Conservation (phyloP, 2,113 vertebrate genomes). For the Danionella cerebrum region DNA sequence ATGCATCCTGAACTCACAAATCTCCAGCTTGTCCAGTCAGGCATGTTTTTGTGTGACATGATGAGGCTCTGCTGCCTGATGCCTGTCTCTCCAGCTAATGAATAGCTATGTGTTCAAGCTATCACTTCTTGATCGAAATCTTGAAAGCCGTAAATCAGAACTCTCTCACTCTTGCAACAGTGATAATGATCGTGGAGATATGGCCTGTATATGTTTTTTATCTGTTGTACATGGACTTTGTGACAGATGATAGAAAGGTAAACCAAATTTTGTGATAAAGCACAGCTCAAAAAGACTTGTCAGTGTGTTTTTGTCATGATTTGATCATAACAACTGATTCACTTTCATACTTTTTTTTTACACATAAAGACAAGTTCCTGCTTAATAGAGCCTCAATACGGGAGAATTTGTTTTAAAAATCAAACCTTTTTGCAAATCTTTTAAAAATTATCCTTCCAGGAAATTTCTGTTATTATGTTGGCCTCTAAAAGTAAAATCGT, state of each 20-base stretch:
- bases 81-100: conserved; percentile 21
- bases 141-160: not conserved
- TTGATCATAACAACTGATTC: too few relatives aligned
- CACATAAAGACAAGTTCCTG: too few relatives aligned
- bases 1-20: not conserved
- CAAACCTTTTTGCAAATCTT: too few relatives aligned
- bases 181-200: not conserved
- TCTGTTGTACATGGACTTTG: not conserved
- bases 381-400: too few relatives aligned
- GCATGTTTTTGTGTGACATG: not conserved
- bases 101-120: not conserved
- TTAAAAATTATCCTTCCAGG: too few relatives aligned
- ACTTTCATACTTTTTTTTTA: too few relatives aligned
- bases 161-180: not conserved
- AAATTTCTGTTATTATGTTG: too few relatives aligned
- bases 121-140: not conserved
- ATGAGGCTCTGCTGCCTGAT: not conserved
- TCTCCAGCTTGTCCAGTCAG: not conserved
- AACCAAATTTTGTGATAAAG: conserved; percentile 9
- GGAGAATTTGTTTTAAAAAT: too few relatives aligned
- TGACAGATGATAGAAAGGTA: not conserved
- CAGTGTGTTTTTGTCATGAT: not conserved
- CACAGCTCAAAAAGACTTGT: not conserved
- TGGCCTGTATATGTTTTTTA: not conserved
- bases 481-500: too few relatives aligned